A percentile compares a stretch with the other conserved stretches of the same genome.
These are phyloP conservation scores for Sander vitreus DNA, from an alignment of 2,113 vertebrate genomes.

Conservation along the genomic window DNA sequence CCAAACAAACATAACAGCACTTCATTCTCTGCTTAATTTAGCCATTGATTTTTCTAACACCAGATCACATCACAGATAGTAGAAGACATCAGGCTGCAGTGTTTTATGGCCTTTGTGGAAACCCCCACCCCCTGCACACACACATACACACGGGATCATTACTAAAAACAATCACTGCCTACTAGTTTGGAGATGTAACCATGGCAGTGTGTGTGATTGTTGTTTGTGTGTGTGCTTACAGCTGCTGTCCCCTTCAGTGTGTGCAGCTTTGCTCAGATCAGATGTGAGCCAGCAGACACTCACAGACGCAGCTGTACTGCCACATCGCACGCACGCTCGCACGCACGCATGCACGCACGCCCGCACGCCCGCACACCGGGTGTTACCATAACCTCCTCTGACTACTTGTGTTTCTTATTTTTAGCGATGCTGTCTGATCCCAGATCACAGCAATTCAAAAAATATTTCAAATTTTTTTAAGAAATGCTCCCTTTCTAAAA, in stretches of 20 bases:
- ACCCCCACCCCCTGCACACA: background rate
- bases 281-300: constrained; percentile 57
- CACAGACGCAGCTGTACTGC: constrained; percentile 44
- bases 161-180: constrained; percentile 41
- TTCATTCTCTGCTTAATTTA: constrained; percentile 75
- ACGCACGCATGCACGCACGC: background rate
- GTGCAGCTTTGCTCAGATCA: constrained; percentile 48
- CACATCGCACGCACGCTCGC: constrained; percentile 29
- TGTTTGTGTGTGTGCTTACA: constrained; percentile 36
- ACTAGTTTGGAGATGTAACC: constrained; percentile 40
- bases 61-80: constrained; percentile 54
- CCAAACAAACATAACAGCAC: constrained; percentile 55
- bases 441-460: too few species aligned
- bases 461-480: too few species aligned
- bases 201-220: constrained; percentile 2
- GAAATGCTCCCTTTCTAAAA: too few species aligned
- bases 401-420: too few species aligned
- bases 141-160: constrained; percentile 33
- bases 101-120: constrained; percentile 63
- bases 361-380: background rate
- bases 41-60: constrained; percentile 72
- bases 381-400: too few species aligned
- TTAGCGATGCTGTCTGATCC: too few species aligned
- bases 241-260: constrained; percentile 46
- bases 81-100: constrained; percentile 50